These are phyloP conservation scores for Zaprionus taronus DNA, from an alignment of 1,140 invertebrate species.

Conservation along the genomic window DNA sequence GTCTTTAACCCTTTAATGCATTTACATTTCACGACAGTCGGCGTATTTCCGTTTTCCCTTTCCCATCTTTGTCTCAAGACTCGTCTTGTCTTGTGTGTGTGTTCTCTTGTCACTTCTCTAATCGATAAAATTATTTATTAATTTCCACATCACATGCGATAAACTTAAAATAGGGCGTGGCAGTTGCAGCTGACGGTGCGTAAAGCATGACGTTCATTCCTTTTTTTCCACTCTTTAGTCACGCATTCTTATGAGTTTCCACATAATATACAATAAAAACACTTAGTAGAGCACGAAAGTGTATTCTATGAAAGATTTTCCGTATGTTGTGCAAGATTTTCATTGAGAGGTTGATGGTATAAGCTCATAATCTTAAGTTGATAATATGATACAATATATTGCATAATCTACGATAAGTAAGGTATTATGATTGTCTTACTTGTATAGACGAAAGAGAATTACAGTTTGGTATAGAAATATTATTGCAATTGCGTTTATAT, in stretches of 20 bases:
- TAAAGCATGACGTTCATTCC: neutral
- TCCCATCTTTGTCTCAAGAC: slow-evolving; percentile 1
- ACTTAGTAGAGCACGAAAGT: neutral
- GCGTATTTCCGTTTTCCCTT: slow-evolving; percentile 46
- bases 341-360: no score
- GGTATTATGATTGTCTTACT: no score
- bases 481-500: no score
- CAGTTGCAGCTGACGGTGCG: slow-evolving; percentile 64
- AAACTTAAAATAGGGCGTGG: slow-evolving; percentile 30
- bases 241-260: neutral
- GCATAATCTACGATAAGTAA: no score
- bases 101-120: slow-evolving; percentile 59
- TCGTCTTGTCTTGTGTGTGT: neutral
- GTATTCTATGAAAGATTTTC: neutral
- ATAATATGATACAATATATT: no score
- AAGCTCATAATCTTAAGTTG: no score
- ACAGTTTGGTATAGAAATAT: no score
- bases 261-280: neutral
- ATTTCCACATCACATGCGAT: slow-evolving; percentile 71
- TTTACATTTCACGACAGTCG: slow-evolving; percentile 54
- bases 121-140: slow-evolving; percentile 77
- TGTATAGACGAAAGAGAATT: no score
- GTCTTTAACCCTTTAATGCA: slow-evolving; percentile 32
- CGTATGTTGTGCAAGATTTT: neutral
- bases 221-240: slow-evolving; percentile 1